Conservation (phyloP, 2,888 invertebrate genomes). For the Morpho helenor region DNA sequence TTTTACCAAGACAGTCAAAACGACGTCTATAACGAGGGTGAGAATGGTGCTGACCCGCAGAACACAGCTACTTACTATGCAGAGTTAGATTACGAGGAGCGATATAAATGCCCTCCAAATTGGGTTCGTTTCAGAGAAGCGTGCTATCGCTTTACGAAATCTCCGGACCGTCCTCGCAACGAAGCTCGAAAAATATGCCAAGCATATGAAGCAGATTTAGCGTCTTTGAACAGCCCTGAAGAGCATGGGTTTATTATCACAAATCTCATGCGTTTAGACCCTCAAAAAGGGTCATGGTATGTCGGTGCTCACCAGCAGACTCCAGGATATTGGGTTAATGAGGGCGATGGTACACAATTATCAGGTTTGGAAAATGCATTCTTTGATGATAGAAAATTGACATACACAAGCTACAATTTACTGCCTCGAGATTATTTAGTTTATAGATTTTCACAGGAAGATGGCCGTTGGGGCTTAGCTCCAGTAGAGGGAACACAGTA, state of each 20-base stretch:
- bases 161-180: slow-evolving; percentile 87
- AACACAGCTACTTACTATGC: slow-evolving; percentile 63
- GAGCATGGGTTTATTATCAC: slow-evolving; percentile 93
- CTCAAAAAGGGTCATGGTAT: slow-evolving; percentile 92
- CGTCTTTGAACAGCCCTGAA: slow-evolving; percentile 88
- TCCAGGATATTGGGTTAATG: slow-evolving; percentile 89
- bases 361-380: slow-evolving; percentile 90
- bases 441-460: slow-evolving; percentile 85
- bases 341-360: slow-evolving; percentile 88
- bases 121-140: slow-evolving; percentile 91
- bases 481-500: slow-evolving; percentile 88
- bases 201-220: slow-evolving; percentile 89
- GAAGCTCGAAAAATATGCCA: slow-evolving; percentile 92
- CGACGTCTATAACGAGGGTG: slow-evolving; percentile 51
- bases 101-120: slow-evolving; percentile 86
- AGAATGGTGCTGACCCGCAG: slow-evolving; percentile 62
- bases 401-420: slow-evolving; percentile 66
- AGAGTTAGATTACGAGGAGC: slow-evolving; percentile 64
- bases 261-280: slow-evolving; percentile 89
- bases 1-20: slow-evolving; percentile 59
- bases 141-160: slow-evolving; percentile 94
- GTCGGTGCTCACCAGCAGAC: slow-evolving; percentile 87
- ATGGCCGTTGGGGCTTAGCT: slow-evolving; percentile 91
- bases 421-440: slow-evolving; percentile 86
- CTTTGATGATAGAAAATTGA: slow-evolving; percentile 78